Conservation (phyloP, 2,113 vertebrate genomes). For the Tamias sibiricus region DNA sequence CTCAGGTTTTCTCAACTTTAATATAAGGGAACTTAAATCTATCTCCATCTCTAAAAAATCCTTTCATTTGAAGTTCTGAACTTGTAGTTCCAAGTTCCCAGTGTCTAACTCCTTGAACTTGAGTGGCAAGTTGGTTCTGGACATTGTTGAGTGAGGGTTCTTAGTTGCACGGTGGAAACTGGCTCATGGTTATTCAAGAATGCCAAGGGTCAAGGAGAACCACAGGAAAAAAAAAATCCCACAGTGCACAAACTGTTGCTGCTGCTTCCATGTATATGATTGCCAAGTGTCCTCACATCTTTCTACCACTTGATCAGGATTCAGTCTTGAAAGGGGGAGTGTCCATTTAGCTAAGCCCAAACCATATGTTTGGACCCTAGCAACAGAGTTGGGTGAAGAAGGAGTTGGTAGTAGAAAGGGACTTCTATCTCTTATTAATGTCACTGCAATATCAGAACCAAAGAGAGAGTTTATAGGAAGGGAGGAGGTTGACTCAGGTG, state of each 20-base stretch:
- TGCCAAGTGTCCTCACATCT: not conserved
- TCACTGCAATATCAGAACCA: not conserved
- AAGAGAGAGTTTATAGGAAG: not conserved
- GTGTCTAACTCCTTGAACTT: not conserved
- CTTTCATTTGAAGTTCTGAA: conserved; percentile 11
- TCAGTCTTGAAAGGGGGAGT: not conserved
- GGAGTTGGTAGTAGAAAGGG: not conserved
- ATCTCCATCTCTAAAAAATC: not conserved
- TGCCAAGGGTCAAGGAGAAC: not conserved
- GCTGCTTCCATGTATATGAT: too few relatives aligned
- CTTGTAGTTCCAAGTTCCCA: not conserved
- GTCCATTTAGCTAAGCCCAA: not conserved
- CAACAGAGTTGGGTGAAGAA: not conserved
- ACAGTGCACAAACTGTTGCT: not conserved
- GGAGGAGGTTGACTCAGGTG: not conserved
- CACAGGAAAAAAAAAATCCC: not conserved
- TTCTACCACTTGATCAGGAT: not conserved
- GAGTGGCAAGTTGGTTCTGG: conserved; percentile 7
- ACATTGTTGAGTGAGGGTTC: not conserved
- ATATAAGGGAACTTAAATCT: not conserved
- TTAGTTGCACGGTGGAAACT: not conserved
- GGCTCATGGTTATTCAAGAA: not conserved
- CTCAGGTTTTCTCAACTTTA: conserved; percentile 26
- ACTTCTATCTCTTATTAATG: not conserved
- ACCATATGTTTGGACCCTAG: not conserved